These are phyloP conservation scores for Caenorhabditis becei DNA, from an alignment of 2,888 invertebrate genomes.

Conservation along the genomic window DNA sequence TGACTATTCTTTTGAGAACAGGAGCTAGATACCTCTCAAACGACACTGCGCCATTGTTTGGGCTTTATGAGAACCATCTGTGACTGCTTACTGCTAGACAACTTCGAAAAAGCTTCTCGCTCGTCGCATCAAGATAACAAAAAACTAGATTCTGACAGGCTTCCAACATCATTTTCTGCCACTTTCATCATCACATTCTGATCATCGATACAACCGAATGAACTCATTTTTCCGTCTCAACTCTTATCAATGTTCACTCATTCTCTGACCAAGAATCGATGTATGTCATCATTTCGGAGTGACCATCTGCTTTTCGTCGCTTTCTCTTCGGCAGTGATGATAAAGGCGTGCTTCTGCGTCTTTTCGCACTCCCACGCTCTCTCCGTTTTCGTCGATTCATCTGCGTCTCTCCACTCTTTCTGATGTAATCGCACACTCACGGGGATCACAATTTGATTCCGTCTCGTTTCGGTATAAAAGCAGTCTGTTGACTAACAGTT, in stretches of 20 bases:
- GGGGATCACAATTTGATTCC: slow-evolving; percentile 44
- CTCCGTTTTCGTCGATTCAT: slow-evolving; percentile 34
- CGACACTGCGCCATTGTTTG: too few species aligned
- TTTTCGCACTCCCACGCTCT: not conserved
- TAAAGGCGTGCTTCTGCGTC: slow-evolving; percentile 20
- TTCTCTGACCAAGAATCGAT: slow-evolving; percentile 26
- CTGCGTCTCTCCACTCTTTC: slow-evolving; percentile 50
- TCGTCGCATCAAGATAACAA: too few species aligned
- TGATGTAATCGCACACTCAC: slow-evolving; percentile 54
- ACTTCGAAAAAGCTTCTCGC: too few species aligned
- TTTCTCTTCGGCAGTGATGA: slow-evolving; percentile 16
- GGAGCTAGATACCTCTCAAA: too few species aligned
- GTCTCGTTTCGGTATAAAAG: slow-evolving; percentile 28
- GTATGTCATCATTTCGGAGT: slow-evolving; percentile 45
- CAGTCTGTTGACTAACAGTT: not conserved
- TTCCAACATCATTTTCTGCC: not conserved
- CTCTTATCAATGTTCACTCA: not conserved
- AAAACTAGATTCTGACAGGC: too few species aligned
- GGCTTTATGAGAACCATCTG: too few species aligned
- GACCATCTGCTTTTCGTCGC: slow-evolving; percentile 44
- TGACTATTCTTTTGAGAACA: too few species aligned
- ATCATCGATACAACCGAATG: slow-evolving; percentile 11
- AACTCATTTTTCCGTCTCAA: slow-evolving; percentile 2
- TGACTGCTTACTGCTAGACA: too few species aligned
- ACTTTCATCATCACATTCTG: slow-evolving; percentile 6